Evolutionary conservation across 2,888 invertebrate genomes (phyloP), one percentile per base, ranked within the genome.

Genomic region (Eupeodes latifasciatus): DNA sequence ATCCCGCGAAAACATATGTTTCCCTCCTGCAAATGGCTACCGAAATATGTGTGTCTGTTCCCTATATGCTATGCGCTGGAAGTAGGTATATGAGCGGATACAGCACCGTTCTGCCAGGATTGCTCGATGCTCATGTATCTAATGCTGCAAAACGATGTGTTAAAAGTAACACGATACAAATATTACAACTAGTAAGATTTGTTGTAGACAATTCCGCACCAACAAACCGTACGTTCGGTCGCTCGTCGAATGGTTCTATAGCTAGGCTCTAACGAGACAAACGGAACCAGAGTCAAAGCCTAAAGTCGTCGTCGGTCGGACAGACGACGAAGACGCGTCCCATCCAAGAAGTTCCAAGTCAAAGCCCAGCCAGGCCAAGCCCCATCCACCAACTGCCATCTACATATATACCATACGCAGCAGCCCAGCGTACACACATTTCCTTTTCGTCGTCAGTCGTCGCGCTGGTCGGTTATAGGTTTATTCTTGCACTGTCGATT

Each of bases 131-230:
- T 27, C 27, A 76, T 76, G 80, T 59, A 76, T 76, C 87, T 85
- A 88, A 81, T 85, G 84, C 81, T 62, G 78, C 84, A 88, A 88
- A 88, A 88, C 88, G 88, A 88, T 88, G 88, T 88, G 88, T 88
- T 88, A 88, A 88, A 81, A 85, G 85, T 88, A 88, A 88, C 88
- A 88, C 88, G 88, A 88, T 85, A 88, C 88, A 88, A 88, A 88
- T 88, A 88, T 88, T 88, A 88, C 88, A 85, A 85, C 74, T 34
- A 71, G 84, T 88, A 81, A 88, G 88, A 88, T 88, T 88, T 88
- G 88, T 85, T 81, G 88, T 84, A 81, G 84, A 88, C 88, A 88
- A 88, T 85, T 84, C 85, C 34, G 66, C 76, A 57, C 62, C 57
- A 47, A 64, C 61, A 27, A 27, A 62, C 12, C 59, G 14, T 14